phyloP scores from a whole-genome alignment of 1,140 invertebrate species.

The Papilio xuthus region DNA sequence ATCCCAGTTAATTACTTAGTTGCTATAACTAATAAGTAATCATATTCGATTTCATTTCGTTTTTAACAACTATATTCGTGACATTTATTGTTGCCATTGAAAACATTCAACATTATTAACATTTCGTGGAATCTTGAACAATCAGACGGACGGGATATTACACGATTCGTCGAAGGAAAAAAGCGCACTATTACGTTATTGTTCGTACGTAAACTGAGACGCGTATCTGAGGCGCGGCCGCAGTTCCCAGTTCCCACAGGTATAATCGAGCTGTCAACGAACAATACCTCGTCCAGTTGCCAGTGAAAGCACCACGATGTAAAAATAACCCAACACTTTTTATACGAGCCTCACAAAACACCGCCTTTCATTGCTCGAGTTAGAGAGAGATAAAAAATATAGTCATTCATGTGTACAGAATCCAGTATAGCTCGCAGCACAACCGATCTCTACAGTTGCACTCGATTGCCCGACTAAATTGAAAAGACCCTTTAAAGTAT shows the following conservation, averaged over 20 bases:
- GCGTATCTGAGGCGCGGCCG: neutral
- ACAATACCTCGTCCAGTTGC: constrained; percentile 31
- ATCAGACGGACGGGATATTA: constrained; percentile 20
- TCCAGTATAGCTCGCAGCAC: constrained; percentile 48
- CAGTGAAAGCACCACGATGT: constrained; percentile 31
- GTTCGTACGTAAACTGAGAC: constrained; percentile 30
- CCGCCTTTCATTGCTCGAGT: constrained; percentile 29
- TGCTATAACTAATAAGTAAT: neutral
- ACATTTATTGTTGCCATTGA: neutral
- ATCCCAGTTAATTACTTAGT: neutral
- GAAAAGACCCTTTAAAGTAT: constrained; percentile 46
- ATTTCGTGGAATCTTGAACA: constrained; percentile 26
- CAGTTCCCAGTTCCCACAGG: constrained; percentile 30
- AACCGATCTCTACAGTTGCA: constrained; percentile 56
- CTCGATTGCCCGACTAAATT: constrained; percentile 54
- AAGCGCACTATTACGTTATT: constrained; percentile 30
- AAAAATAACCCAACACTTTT: constrained; percentile 36
- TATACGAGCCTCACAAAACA: constrained; percentile 29
- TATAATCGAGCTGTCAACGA: constrained; percentile 34
- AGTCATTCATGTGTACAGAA: constrained; percentile 53
- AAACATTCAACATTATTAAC: constrained; percentile 4
- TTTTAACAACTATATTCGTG: neutral
- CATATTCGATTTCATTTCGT: neutral
- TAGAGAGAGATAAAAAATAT: constrained; percentile 20
- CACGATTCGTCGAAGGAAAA: constrained; percentile 14